These are phyloP conservation scores for Schizaphis graminum DNA, from an alignment of 2,888 invertebrate genomes.

Conservation along the genomic window DNA sequence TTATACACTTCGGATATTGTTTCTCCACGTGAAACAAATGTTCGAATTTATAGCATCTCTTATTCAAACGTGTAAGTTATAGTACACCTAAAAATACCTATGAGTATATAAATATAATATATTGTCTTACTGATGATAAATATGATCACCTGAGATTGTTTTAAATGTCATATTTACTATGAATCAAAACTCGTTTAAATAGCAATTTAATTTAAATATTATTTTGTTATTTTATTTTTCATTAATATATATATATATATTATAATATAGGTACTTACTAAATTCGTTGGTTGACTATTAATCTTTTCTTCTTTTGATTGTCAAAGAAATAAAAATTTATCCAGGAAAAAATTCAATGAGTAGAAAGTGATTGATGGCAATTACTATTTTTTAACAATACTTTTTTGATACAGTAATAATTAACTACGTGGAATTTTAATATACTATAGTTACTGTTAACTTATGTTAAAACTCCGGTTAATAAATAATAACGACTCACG, in stretches of 20 bases:
- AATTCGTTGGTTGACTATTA: neutral
- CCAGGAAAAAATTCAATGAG: neutral
- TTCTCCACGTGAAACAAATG: conserved; percentile 45
- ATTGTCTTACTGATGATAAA: neutral
- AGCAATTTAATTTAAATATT: neutral
- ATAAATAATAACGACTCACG: neutral
- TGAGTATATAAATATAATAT: neutral
- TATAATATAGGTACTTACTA: no score
- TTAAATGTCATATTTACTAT: neutral
- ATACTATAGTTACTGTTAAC: neutral
- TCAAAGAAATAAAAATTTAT: neutral
- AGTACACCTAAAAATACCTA: neutral
- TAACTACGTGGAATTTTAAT: neutral
- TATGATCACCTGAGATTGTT: neutral
- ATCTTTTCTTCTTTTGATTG: neutral
- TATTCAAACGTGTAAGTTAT: neutral
- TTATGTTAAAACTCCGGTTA: neutral
- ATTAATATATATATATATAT: neutral
- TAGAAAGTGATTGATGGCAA: neutral
- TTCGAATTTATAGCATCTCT: neutral
- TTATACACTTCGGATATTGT: conserved; percentile 46
- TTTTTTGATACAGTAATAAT: neutral
- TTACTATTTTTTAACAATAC: neutral
- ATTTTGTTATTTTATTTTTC: neutral
- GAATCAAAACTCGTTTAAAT: neutral